Evolutionary conservation across 2,888 invertebrate genomes (phyloP).

Genomic region (Protodeltote pygarga): DNA sequence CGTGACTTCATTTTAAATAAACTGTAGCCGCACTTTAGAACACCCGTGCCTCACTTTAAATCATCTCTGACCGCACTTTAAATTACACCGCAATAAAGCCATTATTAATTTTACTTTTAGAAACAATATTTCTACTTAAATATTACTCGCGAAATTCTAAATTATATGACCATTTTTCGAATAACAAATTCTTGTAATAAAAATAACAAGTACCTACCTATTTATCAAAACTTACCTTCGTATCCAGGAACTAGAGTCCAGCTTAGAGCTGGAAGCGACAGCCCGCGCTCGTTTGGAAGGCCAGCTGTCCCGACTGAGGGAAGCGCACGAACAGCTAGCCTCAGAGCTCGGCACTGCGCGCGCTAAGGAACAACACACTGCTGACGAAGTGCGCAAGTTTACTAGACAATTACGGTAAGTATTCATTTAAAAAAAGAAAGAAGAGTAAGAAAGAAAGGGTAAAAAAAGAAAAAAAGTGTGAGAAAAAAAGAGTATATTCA

Average conservation of each 20-base stretch:
- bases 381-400: conserved; percentile 91
- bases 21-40: background rate
- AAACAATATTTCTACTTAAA: too few species aligned
- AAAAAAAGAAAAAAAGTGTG: too few species aligned
- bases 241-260: conserved; percentile 93
- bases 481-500: too few species aligned
- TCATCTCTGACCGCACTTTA: too few species aligned
- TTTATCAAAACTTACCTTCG: background rate
- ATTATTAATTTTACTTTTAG: too few species aligned
- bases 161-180: too few species aligned
- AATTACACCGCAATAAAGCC: too few species aligned
- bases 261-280: conserved; percentile 96
- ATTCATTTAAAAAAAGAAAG: background rate
- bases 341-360: conserved; percentile 90
- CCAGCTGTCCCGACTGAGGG: conserved; percentile 81
- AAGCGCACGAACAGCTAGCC: conserved; percentile 78
- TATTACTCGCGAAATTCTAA: too few species aligned
- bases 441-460: too few species aligned
- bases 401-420: conserved; percentile 72
- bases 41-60: too few species aligned
- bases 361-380: conserved; percentile 91
- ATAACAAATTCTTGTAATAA: too few species aligned
- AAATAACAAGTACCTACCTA: too few species aligned
- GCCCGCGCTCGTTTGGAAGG: conserved; percentile 95
- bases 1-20: background rate